Conservation (phyloP, 2,113 vertebrate genomes). For the Coreoperca whiteheadi region DNA sequence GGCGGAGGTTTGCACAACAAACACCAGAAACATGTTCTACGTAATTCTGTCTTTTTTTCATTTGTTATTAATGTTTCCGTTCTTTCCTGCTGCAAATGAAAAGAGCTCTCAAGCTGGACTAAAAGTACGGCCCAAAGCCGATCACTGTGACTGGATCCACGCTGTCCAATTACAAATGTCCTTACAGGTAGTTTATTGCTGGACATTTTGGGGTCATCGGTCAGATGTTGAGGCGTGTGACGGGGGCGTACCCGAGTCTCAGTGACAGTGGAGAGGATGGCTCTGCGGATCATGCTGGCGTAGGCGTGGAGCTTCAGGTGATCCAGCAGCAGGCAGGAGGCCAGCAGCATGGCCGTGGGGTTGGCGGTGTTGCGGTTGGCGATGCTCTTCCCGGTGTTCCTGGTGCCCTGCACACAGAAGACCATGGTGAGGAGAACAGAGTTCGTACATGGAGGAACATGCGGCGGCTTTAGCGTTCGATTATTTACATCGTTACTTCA, state of each 20-base stretch:
- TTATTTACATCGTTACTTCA: not conserved
- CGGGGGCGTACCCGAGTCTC: constrained; percentile 77
- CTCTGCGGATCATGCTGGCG: constrained; percentile 86
- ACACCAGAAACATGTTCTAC: too few species aligned
- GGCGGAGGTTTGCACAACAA: not conserved
- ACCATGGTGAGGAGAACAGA: not conserved
- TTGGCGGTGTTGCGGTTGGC: constrained; percentile 88
- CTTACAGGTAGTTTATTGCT: not conserved
- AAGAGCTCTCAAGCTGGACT: too few species aligned
- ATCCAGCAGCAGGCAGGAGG: constrained; percentile 89
- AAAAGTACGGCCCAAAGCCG: too few species aligned
- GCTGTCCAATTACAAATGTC: not conserved
- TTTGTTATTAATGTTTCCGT: too few species aligned
- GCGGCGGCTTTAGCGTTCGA: not conserved
- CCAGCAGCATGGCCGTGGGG: constrained; percentile 87
- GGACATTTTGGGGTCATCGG: not conserved
- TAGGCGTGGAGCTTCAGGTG: constrained; percentile 86
- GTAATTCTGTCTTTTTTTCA: too few species aligned
- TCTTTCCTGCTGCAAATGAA: too few species aligned
- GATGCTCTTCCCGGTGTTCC: constrained; percentile 90
- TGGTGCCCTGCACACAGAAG: constrained; percentile 82
- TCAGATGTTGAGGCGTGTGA: not conserved
- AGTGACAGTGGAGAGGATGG: constrained; percentile 84
- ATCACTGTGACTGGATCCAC: not conserved
- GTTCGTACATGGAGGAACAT: too few species aligned